phyloP scores from a whole-genome alignment of 23 tunicate genomes.

The Ascidia mentula region DNA sequence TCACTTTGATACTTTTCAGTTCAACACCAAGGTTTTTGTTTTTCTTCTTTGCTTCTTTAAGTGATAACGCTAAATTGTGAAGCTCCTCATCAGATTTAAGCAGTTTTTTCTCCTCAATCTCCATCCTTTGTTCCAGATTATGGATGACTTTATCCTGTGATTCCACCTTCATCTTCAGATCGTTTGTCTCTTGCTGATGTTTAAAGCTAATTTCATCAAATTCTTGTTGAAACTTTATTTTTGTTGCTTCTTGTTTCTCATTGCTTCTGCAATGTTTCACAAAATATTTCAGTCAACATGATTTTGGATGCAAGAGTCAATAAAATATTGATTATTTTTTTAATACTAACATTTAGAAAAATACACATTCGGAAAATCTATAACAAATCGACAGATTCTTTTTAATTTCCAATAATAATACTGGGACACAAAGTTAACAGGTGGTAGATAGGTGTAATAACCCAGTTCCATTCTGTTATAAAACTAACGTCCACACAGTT shows the following conservation, averaged over 20 bases:
- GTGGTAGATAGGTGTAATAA: too few relatives aligned
- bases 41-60: background rate
- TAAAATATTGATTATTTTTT: too few relatives aligned
- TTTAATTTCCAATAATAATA: too few relatives aligned
- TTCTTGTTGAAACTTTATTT: background rate
- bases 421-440: too few relatives aligned
- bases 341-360: too few relatives aligned
- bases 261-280: background rate
- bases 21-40: background rate
- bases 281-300: background rate
- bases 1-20: background rate
- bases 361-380: too few relatives aligned
- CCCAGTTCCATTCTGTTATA: too few relatives aligned
- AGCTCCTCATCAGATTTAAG: background rate
- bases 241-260: background rate
- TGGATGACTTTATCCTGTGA: slow-evolving; percentile 15
- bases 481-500: too few relatives aligned
- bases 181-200: slow-evolving; percentile 1
- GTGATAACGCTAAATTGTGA: background rate
- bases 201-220: background rate
- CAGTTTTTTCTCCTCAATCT: background rate
- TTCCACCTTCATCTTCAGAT: slow-evolving; percentile 16
- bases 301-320: too few relatives aligned
- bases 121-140: background rate
- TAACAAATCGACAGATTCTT: too few relatives aligned